phyloP scores from a whole-genome alignment of 2,797 vertebrate species.

The Onychomys leucogaster region DNA sequence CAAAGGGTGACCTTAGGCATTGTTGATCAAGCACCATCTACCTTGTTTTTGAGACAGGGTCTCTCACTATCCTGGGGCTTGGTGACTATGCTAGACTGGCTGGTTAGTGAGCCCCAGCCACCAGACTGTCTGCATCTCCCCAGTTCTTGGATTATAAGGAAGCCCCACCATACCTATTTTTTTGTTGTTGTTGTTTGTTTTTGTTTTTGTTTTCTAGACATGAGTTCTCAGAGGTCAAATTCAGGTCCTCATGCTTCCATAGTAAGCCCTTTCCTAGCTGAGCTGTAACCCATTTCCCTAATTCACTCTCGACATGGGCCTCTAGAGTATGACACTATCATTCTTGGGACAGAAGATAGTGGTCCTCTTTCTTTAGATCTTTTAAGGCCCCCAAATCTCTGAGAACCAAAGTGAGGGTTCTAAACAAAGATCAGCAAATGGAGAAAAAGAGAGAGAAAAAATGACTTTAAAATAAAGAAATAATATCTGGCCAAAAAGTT shows the following conservation, averaged over 20 bases:
- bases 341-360: not conserved
- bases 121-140: not conserved
- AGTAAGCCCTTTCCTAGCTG: not conserved
- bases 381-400: constrained; percentile 5
- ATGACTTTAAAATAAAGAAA: not conserved
- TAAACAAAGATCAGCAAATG: not conserved
- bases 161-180: not conserved
- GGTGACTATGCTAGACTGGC: not conserved
- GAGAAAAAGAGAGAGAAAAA: not conserved
- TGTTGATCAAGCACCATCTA: not conserved
- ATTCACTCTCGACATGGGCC: not conserved
- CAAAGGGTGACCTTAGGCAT: not conserved
- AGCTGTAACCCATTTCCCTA: not conserved
- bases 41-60: not conserved
- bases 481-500: not conserved
- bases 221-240: not conserved
- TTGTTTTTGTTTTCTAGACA: not conserved
- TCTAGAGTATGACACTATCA: not conserved
- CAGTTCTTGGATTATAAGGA: not conserved
- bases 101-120: not conserved
- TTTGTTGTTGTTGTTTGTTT: not conserved
- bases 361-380: not conserved
- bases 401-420: not conserved
- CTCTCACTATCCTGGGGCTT: not conserved
- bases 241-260: not conserved